Evolutionary conservation across 2,113 vertebrate species (phyloP), one percentile per base, ranked within the genome.

Genomic region (Tupaia tana): DNA sequence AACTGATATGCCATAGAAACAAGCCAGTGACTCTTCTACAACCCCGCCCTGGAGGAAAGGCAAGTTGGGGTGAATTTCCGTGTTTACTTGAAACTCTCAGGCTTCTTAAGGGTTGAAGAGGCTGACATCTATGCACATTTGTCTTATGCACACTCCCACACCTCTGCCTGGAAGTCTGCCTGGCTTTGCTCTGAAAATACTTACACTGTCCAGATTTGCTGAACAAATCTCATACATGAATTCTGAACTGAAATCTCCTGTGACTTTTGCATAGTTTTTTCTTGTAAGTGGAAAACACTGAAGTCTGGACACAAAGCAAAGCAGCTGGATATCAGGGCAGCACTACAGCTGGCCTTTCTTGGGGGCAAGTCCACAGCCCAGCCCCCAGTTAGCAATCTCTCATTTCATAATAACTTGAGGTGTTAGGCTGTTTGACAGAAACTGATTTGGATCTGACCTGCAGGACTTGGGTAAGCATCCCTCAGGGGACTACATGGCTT

Each of bases 391-490:
- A 96, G 95, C 95, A 97, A 70, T 95, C 92, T 97, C 73, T 91
- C 83, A 66, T 97, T 98, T 98, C 82, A 94, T 97, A 98, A 98
- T 98, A 98, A 98, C 83, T 94, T 8, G 96, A 98, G 98, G 98
- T 98, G 98, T 98, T 97, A 98, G 98, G 97, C 89, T 98, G 97
- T 97, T 98, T 97, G 98, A 98, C 96, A 98, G 98, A 97, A 98
- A 98, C 85, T 96, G 98, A 96, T 89, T 98, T 97, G 98, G 97
- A 95, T 95, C 93, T 98, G 98, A 98, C 97, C 97, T 95, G 85
- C n/a, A 96, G 95, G 94, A 91, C 97, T 97, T 95, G 94, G 90
- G 85, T 87, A 98, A 98, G 97, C 61, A 73, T 96, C 96, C 94
- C 98, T 97, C 96, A 27, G 89, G 97, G 93, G 98, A 97, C 78